These are phyloP conservation scores for Scolopax mira DNA, from an alignment of 2,113 vertebrate species.

Conservation along the genomic window DNA sequence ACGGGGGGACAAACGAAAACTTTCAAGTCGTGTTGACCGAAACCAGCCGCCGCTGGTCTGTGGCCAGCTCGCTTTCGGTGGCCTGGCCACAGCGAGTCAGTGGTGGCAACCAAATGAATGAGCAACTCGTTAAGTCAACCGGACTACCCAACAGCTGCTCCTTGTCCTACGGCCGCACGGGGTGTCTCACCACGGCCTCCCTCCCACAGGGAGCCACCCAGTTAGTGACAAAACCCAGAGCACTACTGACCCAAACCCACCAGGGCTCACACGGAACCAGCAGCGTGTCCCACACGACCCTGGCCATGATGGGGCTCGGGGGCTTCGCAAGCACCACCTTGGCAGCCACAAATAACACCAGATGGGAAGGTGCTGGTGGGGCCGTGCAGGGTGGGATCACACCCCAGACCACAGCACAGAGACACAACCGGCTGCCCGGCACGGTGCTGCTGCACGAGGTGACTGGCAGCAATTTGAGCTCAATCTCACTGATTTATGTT, in stretches of 20 bases:
- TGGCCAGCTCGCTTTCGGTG: not conserved
- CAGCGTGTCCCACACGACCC: not conserved
- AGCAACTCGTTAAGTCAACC: not conserved
- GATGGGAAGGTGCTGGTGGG: accelerated
- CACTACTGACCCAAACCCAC: too few species aligned
- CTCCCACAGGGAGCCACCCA: not conserved
- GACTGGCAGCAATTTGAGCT: not conserved
- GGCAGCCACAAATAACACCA: accelerated
- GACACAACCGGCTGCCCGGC: not conserved
- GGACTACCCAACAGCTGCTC: accelerated
- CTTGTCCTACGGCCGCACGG: too few species aligned
- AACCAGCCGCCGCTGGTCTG: not conserved
- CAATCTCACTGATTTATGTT: not conserved
- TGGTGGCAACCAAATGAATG: not conserved
- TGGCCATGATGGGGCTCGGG: accelerated
- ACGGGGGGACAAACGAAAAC: accelerated
- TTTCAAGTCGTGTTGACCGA: not conserved
- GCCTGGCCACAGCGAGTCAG: not conserved
- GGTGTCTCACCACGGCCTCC: not conserved
- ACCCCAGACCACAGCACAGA: not conserved
- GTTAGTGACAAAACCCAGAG: accelerated
- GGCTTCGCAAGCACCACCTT: accelerated
- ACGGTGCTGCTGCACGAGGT: not conserved
- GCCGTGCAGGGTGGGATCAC: accelerated
- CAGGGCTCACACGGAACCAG: accelerated